Percentiles rank a stretch among this genome's conserved stretches.
phyloP scores from a whole-genome alignment of 2,113 vertebrate genomes.

The Peromyscus californicus region DNA sequence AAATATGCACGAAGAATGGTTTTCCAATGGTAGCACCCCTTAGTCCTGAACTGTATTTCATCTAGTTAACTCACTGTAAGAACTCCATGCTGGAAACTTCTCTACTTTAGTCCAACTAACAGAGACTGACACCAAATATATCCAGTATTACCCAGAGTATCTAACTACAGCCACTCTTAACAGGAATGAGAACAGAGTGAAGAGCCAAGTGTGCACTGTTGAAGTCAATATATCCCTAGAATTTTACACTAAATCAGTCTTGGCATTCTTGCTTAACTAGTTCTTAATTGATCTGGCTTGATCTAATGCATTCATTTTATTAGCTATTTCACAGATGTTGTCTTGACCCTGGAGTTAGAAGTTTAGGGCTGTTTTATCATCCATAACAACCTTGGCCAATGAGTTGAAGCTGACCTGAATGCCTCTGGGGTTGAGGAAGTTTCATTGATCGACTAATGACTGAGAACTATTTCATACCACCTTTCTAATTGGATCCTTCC shows the following conservation, averaged over 20 bases:
- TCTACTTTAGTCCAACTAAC: background rate
- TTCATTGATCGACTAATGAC: conserved; percentile 51
- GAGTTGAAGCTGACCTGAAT: conserved; percentile 16
- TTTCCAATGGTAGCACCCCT: background rate
- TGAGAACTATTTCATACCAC: background rate
- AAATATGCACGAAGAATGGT: background rate
- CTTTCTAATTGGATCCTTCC: conserved; percentile 20
- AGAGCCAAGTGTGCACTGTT: background rate
- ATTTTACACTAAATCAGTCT: background rate
- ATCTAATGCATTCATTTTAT: background rate
- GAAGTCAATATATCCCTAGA: background rate
- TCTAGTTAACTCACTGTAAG: background rate
- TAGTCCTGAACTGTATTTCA: background rate
- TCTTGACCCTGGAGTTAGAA: conserved; percentile 5
- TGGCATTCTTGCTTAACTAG: background rate
- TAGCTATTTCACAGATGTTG: conserved; percentile 7
- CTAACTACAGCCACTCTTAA: background rate
- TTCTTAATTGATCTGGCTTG: conserved; percentile 38
- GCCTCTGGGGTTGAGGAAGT: background rate
- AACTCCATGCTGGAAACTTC: background rate
- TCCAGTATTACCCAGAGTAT: background rate
- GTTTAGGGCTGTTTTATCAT: conserved; percentile 4
- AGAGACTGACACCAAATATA: background rate
- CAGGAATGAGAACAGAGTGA: background rate
- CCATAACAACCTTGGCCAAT: background rate